Percentiles rank a stretch among this genome's conserved stretches.
Evolutionary conservation across 2,797 vertebrate genomes (phyloP).

Genomic region (Channallabes apus): DNA sequence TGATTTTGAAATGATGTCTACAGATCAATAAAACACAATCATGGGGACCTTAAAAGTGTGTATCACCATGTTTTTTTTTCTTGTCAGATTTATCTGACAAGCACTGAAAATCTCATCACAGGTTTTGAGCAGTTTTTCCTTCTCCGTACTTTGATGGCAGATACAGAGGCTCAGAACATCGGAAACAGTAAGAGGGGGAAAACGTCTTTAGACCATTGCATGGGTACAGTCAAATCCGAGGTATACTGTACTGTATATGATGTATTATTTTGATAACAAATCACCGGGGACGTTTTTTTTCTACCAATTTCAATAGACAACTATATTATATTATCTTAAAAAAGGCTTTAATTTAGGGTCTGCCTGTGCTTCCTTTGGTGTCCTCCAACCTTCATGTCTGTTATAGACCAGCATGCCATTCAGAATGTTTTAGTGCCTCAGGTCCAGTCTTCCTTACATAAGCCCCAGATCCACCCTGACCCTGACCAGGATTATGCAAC

Average conservation of each 20-base stretch:
- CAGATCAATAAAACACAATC: conserved; percentile 51
- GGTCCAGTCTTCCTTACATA: background rate
- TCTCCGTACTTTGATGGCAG: conserved; percentile 20
- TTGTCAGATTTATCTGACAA: conserved; percentile 28
- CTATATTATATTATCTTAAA: background rate
- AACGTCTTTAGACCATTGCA: background rate
- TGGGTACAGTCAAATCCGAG: background rate
- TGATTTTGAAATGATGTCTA: conserved; percentile 45
- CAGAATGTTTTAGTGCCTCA: background rate
- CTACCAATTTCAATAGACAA: background rate
- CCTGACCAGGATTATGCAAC: conserved; percentile 2
- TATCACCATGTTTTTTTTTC: conserved; percentile 31
- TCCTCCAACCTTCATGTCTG: background rate
- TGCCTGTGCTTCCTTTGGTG: background rate
- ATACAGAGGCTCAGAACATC: conserved; percentile 11
- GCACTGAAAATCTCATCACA: conserved; percentile 35
- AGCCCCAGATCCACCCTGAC: background rate
- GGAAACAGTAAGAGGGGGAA: conserved; percentile 25
- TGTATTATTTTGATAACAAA: conserved; percentile 9
- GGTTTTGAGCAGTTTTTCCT: conserved; percentile 16
- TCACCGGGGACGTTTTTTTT: background rate
- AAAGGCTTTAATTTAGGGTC: background rate
- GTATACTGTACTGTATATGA: background rate
- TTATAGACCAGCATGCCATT: background rate
- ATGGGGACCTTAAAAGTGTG: conserved; percentile 37